A percentile compares a stretch with the other conserved stretches of the same genome.
phyloP scores from a whole-genome alignment of 2,888 invertebrate species.

The Hirtodrosophila confusa region DNA sequence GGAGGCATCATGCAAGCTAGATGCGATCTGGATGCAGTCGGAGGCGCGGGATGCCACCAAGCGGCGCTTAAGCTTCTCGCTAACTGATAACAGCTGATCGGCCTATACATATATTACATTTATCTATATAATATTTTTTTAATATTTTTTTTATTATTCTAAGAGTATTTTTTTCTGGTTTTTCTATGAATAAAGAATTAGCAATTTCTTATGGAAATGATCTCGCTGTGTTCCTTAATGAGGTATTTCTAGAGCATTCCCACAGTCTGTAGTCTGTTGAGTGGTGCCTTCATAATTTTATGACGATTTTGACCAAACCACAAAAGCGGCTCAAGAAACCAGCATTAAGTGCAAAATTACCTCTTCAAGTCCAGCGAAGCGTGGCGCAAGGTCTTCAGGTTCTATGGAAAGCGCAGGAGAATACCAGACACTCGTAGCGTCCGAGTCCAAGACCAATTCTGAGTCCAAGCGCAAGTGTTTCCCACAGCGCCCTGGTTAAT shows the following conservation, averaged over 20 bases:
- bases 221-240: constrained; percentile 19
- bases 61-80: constrained; percentile 68
- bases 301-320: constrained; percentile 37
- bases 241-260: constrained; percentile 27
- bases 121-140: constrained; percentile 27
- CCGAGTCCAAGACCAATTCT: too few relatives aligned
- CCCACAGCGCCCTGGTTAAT: constrained; percentile 61
- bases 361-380: constrained; percentile 60
- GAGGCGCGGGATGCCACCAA: constrained; percentile 64
- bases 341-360: constrained; percentile 48
- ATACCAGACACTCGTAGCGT: constrained; percentile 1
- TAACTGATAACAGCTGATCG: constrained; percentile 45
- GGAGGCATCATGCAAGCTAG: constrained; percentile 58
- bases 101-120: constrained; percentile 1
- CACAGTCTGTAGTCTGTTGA: constrained; percentile 25
- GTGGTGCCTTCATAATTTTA: constrained; percentile 28
- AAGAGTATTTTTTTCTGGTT: constrained; percentile 34
- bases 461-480: constrained; percentile 46
- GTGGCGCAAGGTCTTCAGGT: constrained; percentile 42
- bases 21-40: constrained; percentile 60
- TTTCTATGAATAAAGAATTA: constrained; percentile 46
- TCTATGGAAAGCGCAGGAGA: constrained; percentile 11
- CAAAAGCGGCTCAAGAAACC: constrained; percentile 37
- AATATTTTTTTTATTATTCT: constrained; percentile 29
- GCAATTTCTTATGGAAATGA: constrained; percentile 12